A percentile compares a stretch with the other conserved stretches of the same genome.
Evolutionary conservation across 2,888 invertebrate genomes (phyloP).

Genomic region (Neoitamus cyanurus): DNA sequence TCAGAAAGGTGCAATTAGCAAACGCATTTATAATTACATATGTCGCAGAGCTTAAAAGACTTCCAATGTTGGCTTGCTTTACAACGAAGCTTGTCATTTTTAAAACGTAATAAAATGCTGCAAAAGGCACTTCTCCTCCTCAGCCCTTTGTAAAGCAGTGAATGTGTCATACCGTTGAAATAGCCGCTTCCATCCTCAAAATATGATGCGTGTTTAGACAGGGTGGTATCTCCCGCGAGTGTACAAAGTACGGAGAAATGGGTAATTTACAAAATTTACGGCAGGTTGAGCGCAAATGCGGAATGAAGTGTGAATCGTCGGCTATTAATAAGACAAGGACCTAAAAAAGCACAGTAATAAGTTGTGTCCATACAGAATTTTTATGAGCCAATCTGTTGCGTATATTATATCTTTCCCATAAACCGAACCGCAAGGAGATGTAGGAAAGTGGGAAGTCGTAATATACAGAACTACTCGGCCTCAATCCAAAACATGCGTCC

Average conservation of each 20-base stretch:
- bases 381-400: constrained; percentile 20
- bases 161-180: no score
- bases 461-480: constrained; percentile 21
- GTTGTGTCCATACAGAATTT: constrained; percentile 11
- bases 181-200: no score
- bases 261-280: not conserved
- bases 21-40: not conserved
- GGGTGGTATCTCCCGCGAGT: not conserved
- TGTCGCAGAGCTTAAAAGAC: not conserved
- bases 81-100: not conserved
- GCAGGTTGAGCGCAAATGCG: not conserved
- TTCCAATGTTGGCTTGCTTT: not conserved
- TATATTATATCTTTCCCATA: constrained; percentile 12
- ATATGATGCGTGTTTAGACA: no score
- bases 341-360: constrained; percentile 4
- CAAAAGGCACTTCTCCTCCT: not conserved
- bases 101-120: not conserved
- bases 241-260: not conserved
- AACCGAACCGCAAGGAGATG: not conserved
- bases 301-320: not conserved
- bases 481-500: constrained; percentile 3
- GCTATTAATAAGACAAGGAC: not conserved
- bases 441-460: not conserved
- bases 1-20: not conserved
- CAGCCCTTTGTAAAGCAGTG: no score